These are phyloP conservation scores for Brachionus rubens DNA, from an alignment of 1,140 invertebrate genomes.

Conservation along the genomic window DNA sequence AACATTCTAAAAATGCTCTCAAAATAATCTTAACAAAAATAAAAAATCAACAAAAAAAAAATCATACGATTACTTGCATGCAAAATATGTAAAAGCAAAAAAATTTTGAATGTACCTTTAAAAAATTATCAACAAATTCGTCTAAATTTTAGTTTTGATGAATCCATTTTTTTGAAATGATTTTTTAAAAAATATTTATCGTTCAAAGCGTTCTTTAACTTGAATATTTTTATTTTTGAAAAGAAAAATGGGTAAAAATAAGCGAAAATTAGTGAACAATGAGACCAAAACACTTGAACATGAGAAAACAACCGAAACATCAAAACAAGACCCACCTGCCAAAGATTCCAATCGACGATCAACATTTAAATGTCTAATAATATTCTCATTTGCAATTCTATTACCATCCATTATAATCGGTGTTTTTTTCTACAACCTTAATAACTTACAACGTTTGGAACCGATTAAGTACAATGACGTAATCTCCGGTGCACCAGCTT, in stretches of 20 bases:
- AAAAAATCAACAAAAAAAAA: neutral
- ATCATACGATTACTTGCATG: constrained; percentile 24
- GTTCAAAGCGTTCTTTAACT: too few species aligned
- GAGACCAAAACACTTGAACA: too few species aligned
- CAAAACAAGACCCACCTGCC: neutral
- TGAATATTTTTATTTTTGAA: too few species aligned
- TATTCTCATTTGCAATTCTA: constrained; percentile 16
- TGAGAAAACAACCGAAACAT: too few species aligned
- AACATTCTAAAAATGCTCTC: too few species aligned
- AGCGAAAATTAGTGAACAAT: too few species aligned
- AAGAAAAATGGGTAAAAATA: too few species aligned
- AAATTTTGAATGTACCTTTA: neutral
- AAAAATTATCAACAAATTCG: neutral
- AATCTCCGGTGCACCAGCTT: neutral
- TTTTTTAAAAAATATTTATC: too few species aligned
- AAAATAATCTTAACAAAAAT: constrained; percentile 25
- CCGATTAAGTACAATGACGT: constrained; percentile 25
- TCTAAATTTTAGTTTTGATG: too few species aligned
- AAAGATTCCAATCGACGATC: neutral
- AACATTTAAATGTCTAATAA: constrained; percentile 15
- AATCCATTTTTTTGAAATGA: neutral
- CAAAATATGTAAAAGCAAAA: neutral
- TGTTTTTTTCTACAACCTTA: constrained; percentile 2
- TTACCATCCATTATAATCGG: constrained; percentile 11
- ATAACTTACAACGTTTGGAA: constrained; percentile 27